Evolutionary conservation across 2,797 vertebrate species (phyloP), one percentile per base, ranked within the genome.

Genomic region (Acanthurus lineatus): DNA sequence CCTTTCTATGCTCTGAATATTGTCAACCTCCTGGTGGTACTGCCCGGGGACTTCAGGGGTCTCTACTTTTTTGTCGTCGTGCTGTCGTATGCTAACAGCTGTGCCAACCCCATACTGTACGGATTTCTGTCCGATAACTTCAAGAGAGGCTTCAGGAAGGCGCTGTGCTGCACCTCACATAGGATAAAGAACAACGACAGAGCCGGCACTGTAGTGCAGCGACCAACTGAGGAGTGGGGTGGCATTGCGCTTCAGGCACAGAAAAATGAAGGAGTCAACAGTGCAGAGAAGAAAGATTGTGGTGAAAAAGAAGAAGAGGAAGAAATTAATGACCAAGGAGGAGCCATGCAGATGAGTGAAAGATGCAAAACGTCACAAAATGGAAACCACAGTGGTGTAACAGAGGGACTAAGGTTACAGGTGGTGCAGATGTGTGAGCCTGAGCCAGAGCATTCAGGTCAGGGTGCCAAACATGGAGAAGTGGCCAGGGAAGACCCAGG

Each of bases 111-210:
- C 19, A 95, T 99, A 28, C 94, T 99, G 15, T 99, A 99, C 0
- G 97, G 96, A 10, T 99, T 99, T 77, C 96, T 99, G 72, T 99
- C 98, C 0, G 97, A 99, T 88, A 99, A 97, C 94, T 99, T 99
- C 93, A 98, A 97, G 91, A 95, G 97, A 88, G 98, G 98, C 67
- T 96, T 96, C 88, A 89, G 92, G 67, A 95, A 95, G 82, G 95
- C 95, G 3, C 84, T 96, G 83, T 96, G 94, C 68, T 91, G 94
- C 12, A 77, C 89, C 0, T 94, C 94, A 0, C 92, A 94, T 10
- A 86, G 91, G 40, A 94, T 95, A 56, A 93, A 93, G 53, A 92
- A 66, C 88, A 93, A 89, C 19, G 89, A 94, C 73, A 90, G 88
- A 66, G 89, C 65, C 5, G 89, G 81, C 25, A 92, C 88, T 0